A percentile compares a stretch with the other conserved stretches of the same genome.
These are phyloP conservation scores for Aphidius gifuensis DNA, from an alignment of 1,140 invertebrate species.

Conservation along the genomic window DNA sequence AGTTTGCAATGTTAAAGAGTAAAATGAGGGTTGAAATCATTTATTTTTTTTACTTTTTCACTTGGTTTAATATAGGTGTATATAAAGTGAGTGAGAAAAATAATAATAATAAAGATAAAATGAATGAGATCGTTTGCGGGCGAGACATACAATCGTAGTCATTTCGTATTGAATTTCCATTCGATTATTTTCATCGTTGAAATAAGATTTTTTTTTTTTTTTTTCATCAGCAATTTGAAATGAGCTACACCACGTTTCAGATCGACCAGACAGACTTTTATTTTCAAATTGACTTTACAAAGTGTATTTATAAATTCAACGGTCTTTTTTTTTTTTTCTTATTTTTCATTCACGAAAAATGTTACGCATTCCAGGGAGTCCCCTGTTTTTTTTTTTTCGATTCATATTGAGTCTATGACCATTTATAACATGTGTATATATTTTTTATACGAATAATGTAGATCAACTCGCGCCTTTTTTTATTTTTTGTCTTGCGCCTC, in stretches of 20 bases:
- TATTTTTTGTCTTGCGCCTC: background rate
- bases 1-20: no score
- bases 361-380: slow-evolving; percentile 22
- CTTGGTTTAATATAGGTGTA: no score
- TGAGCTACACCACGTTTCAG: background rate
- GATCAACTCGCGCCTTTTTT: slow-evolving; percentile 1
- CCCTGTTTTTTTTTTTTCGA: background rate
- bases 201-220: background rate
- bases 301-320: no score
- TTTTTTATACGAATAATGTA: background rate
- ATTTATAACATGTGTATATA: no score
- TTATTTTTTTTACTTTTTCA: no score
- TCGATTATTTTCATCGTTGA: background rate
- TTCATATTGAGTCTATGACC: no score
- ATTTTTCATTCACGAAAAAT: slow-evolving; percentile 7
- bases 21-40: background rate
- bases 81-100: no score
- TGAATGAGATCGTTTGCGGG: slow-evolving; percentile 22
- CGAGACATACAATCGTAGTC: background rate
- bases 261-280: background rate
- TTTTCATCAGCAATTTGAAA: slow-evolving; percentile 3
- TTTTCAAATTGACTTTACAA: no score
- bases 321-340: background rate
- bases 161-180: slow-evolving; percentile 19
- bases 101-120: background rate